A percentile compares a stretch with the other conserved stretches of the same genome.
These are phyloP conservation scores for Cosmorhoe ocellata DNA, from an alignment of 2,888 invertebrate genomes.

Conservation along the genomic window DNA sequence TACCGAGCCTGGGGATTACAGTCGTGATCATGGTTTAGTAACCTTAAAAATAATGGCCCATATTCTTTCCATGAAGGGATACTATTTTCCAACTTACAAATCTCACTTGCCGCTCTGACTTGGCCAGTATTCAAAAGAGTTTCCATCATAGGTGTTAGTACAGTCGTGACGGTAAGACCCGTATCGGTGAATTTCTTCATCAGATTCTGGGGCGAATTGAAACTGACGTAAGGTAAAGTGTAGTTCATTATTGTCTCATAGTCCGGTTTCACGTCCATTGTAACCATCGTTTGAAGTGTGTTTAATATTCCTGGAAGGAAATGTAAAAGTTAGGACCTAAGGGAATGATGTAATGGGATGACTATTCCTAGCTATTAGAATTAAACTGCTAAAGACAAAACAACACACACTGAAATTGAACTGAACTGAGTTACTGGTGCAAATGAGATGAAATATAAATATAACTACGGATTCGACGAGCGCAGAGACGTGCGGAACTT, in stretches of 20 bases:
- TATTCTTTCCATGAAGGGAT: no score
- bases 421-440: no score
- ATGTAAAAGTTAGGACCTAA: background rate
- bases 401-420: no score
- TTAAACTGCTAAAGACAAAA: no score
- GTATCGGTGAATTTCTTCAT: constrained; percentile 75
- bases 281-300: constrained; percentile 77
- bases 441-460: no score
- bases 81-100: constrained; percentile 61
- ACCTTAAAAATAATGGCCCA: no score
- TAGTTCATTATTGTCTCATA: constrained; percentile 81
- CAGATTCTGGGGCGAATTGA: constrained; percentile 70
- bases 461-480: no score
- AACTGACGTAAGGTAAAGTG: constrained; percentile 79
- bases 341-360: background rate
- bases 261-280: constrained; percentile 80
- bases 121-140: constrained; percentile 69
- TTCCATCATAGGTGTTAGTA: constrained; percentile 75
- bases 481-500: no score
- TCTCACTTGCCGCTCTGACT: constrained; percentile 69
- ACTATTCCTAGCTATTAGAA: no score
- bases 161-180: constrained; percentile 58
- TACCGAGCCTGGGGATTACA: no score
- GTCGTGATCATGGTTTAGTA: no score
- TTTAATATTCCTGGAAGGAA: constrained; percentile 75